Base-by-base conservation (phyloP, 2,888 invertebrate species). In the Galeopsomyia nigrocyanea region DNA sequence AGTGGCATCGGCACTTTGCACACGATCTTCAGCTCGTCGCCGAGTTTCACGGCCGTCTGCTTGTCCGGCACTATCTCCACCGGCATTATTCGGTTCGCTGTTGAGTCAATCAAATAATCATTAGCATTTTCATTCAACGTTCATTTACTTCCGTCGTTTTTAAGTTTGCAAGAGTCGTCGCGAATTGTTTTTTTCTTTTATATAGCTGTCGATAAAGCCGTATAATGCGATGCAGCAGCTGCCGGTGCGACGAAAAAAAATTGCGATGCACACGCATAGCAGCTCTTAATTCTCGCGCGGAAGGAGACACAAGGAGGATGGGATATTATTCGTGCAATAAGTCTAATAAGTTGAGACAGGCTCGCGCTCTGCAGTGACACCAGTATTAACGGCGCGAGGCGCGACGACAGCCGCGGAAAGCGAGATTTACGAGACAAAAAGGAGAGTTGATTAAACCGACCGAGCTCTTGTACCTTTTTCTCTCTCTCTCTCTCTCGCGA, bases 1-100 rank as follows among this genome's bases (percentile, higher is more conserved):
- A 92, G 87, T 0, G 88, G 85, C 88, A 10, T 88, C 87, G 75
- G 63, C 6, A 91, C 89, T 80, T 88, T 89, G 85, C 92, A 92
- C 22, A 90, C 85, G 55, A 92, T 90, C 0, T 86, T 88, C 47
- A 90, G 87, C 68, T 89, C 89, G 58, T 89, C 89, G 0, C 90
- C 90, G 0, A 89, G 87, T n/a, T 90, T 85, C 1, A 89, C 88
- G 2, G 90, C 88, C 0, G 88, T 88, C 70, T 89, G 88, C 13
- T 79, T 84, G 0, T 90, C 90, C 0, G 87, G 85, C 16, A 80
- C 78, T 71, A 85, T 84, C 61, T 82, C 81, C 46, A 86, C 82
- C 26, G 62, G 68, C 22, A 74, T 7, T 7, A 39, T 9, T 39
- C 39, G 39, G 39, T 39, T 39, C 39, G 39, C 39, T 39, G 39